These are phyloP conservation scores for Hystrix brachyura DNA, from an alignment of 2,113 vertebrate genomes.

Conservation along the genomic window DNA sequence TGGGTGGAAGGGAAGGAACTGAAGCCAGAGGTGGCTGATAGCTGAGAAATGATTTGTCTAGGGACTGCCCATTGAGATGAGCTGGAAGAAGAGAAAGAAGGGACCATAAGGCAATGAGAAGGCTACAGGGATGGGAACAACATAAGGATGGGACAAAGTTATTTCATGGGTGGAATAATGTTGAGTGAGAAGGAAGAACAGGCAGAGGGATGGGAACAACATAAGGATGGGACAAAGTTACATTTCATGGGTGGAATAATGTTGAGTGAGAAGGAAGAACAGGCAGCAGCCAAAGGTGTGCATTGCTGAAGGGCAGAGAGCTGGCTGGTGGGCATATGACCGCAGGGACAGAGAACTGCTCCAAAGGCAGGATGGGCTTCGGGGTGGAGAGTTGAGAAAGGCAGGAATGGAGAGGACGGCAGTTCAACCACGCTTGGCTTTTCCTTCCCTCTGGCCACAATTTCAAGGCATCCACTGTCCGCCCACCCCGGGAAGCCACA, in stretches of 20 bases:
- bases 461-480: too few relatives aligned
- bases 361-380: background rate
- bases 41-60: background rate
- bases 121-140: background rate
- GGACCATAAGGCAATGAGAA: background rate
- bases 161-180: background rate
- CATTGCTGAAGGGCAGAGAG: background rate
- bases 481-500: accelerated
- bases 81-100: background rate
- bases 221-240: background rate
- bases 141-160: background rate
- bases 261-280: background rate
- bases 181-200: background rate
- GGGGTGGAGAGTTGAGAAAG: background rate
- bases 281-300: too few relatives aligned
- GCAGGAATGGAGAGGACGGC: background rate
- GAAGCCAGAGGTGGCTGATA: background rate
- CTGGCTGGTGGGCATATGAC: background rate
- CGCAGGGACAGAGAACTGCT: background rate
- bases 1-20: too few relatives aligned
- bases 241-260: background rate
- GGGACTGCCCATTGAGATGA: background rate
- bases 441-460: background rate
- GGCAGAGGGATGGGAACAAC: background rate
- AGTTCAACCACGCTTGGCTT: too few relatives aligned